Percentiles rank a stretch among this genome's conserved stretches.
Conservation (phyloP, 2,888 invertebrate genomes). For the Heterodera filipjevi region DNA sequence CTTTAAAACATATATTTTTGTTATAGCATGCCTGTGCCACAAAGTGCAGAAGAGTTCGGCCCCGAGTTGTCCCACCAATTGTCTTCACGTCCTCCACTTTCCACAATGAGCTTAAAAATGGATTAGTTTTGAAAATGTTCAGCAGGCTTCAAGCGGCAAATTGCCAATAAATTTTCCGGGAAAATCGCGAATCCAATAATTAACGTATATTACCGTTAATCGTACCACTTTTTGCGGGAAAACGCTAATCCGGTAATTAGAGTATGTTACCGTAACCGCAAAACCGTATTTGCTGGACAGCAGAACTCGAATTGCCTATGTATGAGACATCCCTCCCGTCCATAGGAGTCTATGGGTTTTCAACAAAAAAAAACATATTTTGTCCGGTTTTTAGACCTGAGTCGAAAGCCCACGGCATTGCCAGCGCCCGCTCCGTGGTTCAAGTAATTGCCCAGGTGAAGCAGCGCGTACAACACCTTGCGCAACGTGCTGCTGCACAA, state of each 20-base stretch:
- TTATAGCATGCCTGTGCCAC: slow-evolving; percentile 38
- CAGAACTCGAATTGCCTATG: too few relatives aligned
- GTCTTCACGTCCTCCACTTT: slow-evolving; percentile 47
- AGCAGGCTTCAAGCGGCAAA: too few relatives aligned
- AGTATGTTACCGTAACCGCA: too few relatives aligned
- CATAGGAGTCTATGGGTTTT: too few relatives aligned
- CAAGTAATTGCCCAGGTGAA: slow-evolving; percentile 65
- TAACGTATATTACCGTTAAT: too few relatives aligned
- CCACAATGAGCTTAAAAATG: slow-evolving; percentile 44
- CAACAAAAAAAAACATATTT: neutral
- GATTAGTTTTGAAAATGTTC: neutral
- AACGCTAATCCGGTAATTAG: too few relatives aligned
- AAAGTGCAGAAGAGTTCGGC: slow-evolving; percentile 45
- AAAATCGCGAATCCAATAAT: too few relatives aligned
- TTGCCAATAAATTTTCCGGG: neutral
- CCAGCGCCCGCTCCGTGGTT: slow-evolving; percentile 51
- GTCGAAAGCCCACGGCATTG: slow-evolving; percentile 47
- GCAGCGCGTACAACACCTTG: slow-evolving; percentile 62
- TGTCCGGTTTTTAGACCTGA: slow-evolving; percentile 17
- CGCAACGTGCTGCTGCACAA: slow-evolving; percentile 48
- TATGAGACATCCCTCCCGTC: too few relatives aligned
- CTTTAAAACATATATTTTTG: neutral
- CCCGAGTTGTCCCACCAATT: slow-evolving; percentile 27
- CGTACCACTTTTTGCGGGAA: too few relatives aligned
- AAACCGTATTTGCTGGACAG: too few relatives aligned